Base-by-base conservation (phyloP, 2,888 invertebrate genomes). In the Idaea biselata region DNA sequence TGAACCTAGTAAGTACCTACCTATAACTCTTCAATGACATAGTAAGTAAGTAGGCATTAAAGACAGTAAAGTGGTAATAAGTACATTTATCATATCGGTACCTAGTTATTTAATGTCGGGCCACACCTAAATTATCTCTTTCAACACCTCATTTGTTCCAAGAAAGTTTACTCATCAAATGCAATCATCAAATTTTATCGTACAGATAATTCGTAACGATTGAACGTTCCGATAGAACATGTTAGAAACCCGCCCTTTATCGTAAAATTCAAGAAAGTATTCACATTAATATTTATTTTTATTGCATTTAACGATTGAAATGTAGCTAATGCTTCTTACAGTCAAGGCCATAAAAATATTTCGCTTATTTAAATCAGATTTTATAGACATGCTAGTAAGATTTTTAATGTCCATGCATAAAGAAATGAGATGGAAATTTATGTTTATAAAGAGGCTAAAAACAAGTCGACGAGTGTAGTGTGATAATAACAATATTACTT, bases 291-390 rank as follows among this genome's bases (percentile, higher is more conserved):
- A 44, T 44, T 44, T 44, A 44, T 44, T 44, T 44, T 44, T 44
- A 44, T 44, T 44, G 44, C 44, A 44, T 44, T 44, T 44, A 44
- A 44, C 44, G 44, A 44, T 44, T 44, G 44, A 44, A 44, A 44
- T 44, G 44, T 44, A 44, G 44, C 44, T 44, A 44, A 44, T 44
- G 44, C 44, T 14, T 44, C 44, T 44, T 44, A 44, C 14, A 44
- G 44, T 44, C 44, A 14, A 14, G 11, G 11, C 44, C 6, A 44
- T 44, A 44, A 44, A 44, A 33, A 44, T 5, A 44, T 44, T 44
- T 44, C 44, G 44, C 44, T 44, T 44, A 44, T 14, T 44, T 44
- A 44, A 44, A 44, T 44, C 6, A 14, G 8, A 44, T 44, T 44
- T 14, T 44, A 44, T 44, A 14, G 44, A 44, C 14, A 14, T 8